These are phyloP conservation scores for Temnothorax rugatulus DNA, from an alignment of 2,888 invertebrate species.

Conservation along the genomic window DNA sequence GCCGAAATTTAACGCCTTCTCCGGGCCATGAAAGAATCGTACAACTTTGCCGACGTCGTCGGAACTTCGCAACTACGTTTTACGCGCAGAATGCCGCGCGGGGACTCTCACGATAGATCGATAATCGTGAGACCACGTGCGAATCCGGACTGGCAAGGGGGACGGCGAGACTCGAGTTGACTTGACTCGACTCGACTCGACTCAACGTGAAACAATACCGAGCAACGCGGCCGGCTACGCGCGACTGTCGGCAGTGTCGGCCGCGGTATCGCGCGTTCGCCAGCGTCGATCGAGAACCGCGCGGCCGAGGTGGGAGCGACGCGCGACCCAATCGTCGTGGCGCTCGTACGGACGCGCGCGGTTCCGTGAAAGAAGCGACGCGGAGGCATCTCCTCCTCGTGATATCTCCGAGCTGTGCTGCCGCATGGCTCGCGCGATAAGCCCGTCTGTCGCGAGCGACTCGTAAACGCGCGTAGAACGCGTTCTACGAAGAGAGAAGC, in stretches of 20 bases:
- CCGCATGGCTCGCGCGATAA: slow-evolving; percentile 16
- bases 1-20: slow-evolving; percentile 75
- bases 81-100: slow-evolving; percentile 13
- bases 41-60: slow-evolving; percentile 67
- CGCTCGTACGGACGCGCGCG: background rate
- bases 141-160: background rate
- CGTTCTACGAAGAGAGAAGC: slow-evolving; percentile 7
- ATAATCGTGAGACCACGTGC: slow-evolving; percentile 3
- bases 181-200: background rate
- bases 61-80: slow-evolving; percentile 47
- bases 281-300: slow-evolving; percentile 59
- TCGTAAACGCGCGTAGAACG: background rate
- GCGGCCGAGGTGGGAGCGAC: slow-evolving; percentile 50
- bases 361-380: slow-evolving; percentile 8
- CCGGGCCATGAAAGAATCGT: slow-evolving; percentile 77
- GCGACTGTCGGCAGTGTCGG: slow-evolving; percentile 72
- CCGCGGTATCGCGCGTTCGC: slow-evolving; percentile 51
- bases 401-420: slow-evolving; percentile 4
- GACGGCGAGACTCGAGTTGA: background rate
- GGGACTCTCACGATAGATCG: slow-evolving; percentile 15
- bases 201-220: slow-evolving; percentile 46
- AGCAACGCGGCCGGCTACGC: slow-evolving; percentile 62
- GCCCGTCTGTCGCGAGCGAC: background rate
- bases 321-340: slow-evolving; percentile 31
- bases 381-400: slow-evolving; percentile 4